A percentile compares a stretch with the other conserved stretches of the same genome.
Conservation (phyloP, 2,888 invertebrate species). For the Rambutsinella grinnellia region DNA sequence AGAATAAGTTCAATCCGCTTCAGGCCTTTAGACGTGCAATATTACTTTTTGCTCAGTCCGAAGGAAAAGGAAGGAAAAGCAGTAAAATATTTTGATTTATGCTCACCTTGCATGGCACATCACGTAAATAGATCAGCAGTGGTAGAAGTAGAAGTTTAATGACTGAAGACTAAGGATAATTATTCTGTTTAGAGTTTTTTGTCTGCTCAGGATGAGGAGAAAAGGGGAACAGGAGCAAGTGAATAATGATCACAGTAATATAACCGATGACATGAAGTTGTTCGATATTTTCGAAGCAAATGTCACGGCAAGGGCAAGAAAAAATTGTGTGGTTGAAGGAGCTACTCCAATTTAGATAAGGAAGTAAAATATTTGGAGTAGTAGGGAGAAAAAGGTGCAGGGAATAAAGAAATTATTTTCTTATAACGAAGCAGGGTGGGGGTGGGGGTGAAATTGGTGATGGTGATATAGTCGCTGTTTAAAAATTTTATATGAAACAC, state of each 20-base stretch:
- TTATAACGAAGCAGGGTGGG: too few species aligned
- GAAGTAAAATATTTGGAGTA: neutral
- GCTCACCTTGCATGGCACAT: neutral
- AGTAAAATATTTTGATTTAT: neutral
- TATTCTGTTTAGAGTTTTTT: neutral
- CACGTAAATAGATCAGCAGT: conserved; percentile 55
- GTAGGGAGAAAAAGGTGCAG: neutral
- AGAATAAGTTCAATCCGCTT: neutral
- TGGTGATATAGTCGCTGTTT: too few species aligned
- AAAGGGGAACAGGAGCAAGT: neutral
- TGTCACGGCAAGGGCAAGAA: neutral
- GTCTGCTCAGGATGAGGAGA: conserved; percentile 7
- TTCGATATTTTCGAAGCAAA: neutral
- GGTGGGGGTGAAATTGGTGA: too few species aligned
- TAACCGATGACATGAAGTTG: neutral
- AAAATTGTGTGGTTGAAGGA: neutral
- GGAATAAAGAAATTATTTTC: neutral
- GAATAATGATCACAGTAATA: neutral
- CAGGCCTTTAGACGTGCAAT: neutral
- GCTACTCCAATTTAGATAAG: neutral
- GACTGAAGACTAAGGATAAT: neutral
- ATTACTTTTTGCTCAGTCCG: neutral
- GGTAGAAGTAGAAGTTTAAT: neutral
- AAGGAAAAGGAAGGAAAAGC: neutral
- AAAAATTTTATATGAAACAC: too few species aligned